phyloP scores from a whole-genome alignment of 2,797 vertebrate species.

The Thunnus albacares region DNA sequence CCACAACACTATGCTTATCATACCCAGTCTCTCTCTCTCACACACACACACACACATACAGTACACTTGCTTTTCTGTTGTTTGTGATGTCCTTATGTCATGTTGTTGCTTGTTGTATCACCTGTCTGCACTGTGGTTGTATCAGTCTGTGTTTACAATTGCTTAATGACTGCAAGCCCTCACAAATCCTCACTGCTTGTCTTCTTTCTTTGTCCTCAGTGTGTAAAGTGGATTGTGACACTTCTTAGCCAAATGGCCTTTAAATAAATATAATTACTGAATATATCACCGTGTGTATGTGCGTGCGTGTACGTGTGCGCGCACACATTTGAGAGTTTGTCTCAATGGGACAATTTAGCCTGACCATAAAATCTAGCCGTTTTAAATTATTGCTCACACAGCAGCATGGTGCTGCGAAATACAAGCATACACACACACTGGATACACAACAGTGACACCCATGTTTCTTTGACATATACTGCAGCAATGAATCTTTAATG shows the following conservation, averaged over 20 bases:
- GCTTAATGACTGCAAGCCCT: slow-evolving; percentile 27
- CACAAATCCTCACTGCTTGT: slow-evolving; percentile 2
- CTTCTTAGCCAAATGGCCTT: slow-evolving; percentile 34
- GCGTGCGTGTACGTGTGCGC: background rate
- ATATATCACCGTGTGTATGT: slow-evolving; percentile 24
- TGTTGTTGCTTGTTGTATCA: slow-evolving; percentile 1
- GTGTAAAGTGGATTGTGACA: slow-evolving; percentile 31
- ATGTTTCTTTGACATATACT: slow-evolving; percentile 29
- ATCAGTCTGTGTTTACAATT: slow-evolving; percentile 30
- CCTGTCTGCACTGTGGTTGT: background rate
- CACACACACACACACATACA: background rate
- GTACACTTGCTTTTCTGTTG: background rate
- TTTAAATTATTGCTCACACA: slow-evolving; percentile 45
- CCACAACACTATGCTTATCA: slow-evolving; percentile 15
- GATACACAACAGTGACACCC: slow-evolving; percentile 21
- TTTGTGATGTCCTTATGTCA: background rate
- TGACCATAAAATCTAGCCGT: slow-evolving; percentile 12
- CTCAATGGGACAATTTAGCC: slow-evolving; percentile 26
- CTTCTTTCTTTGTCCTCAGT: slow-evolving; percentile 16
- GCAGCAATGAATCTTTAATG: slow-evolving; percentile 36
- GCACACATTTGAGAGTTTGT: background rate
- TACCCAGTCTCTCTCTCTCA: background rate
- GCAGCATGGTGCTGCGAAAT: slow-evolving; percentile 19
- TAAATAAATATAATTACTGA: slow-evolving; percentile 50
- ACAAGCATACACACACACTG: background rate